Base-by-base conservation (phyloP, 2,113 vertebrate species). In the Limnothrissa miodon region DNA sequence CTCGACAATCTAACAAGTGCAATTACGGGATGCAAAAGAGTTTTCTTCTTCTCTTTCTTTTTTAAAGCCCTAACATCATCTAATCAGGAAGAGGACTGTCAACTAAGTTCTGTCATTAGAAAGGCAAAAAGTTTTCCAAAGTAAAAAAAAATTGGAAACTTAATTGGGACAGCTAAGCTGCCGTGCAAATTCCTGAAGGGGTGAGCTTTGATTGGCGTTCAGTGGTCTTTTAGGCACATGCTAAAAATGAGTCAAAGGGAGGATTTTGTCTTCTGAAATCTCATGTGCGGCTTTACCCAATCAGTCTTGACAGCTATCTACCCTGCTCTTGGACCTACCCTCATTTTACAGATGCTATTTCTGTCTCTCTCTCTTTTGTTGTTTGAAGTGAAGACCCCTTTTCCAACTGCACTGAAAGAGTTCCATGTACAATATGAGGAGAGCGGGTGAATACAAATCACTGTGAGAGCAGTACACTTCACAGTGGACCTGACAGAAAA, bases 121-220 rank as follows among this genome's bases (percentile, higher is more conserved):
- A 74, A 42, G 15, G 66, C n/a, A 46, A 45, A 82, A 82, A 25
- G n/a, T 53, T 85, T 85, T 59, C 23, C n/a, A 45, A 39, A 78
- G 39, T 15, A 39, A 8, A 81, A 56, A 80, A 56, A 80, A 78
- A 79, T 70, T 74, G 51, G 74, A 79, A 46, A 46, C 45, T 87
- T 83, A 87, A 87, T 80, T 79, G 78, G 62, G 80, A 83, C 74
- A 85, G 70, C 13, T 21, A 85, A 39, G 80, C 87, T 80, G 25
- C 78, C 59, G 25, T 44, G 78, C 66, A 23, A 23, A 79, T 85
- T 79, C 83, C 81, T 86, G 56, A 83, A 83, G 85, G 66, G 53
- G 81, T 78, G 66, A 53, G 45, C 33, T 88, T 78, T 83, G 81
- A 88, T 48, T 84, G 87, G 53, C 83, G 74, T 79, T 44, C 25